Conservation (phyloP, 2,888 invertebrate species). For the Oegoconia quadripuncta region DNA sequence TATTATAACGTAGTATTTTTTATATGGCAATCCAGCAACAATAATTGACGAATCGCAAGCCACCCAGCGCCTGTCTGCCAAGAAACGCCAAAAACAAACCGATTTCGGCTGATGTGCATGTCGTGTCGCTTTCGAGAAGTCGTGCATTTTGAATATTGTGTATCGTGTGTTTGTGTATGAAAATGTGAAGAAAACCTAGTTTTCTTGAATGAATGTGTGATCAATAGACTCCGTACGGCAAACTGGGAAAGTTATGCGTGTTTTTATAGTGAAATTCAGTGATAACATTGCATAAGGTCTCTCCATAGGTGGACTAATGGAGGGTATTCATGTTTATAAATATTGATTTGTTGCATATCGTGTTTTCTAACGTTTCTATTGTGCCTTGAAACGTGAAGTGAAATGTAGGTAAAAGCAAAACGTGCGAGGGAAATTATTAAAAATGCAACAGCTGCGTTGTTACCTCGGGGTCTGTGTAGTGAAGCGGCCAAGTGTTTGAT, state of each 20-base stretch:
- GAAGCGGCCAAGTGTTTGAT: conserved; percentile 46
- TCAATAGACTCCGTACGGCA: conserved; percentile 12
- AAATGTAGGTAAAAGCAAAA: conserved; percentile 57
- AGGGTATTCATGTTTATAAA: conserved; percentile 73
- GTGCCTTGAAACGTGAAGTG: conserved; percentile 48
- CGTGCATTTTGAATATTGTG: conserved; percentile 29
- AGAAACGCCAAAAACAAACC: conserved; percentile 47
- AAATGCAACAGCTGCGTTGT: conserved; percentile 65
- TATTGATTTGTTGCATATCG: conserved; percentile 70
- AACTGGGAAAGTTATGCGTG: conserved; percentile 14
- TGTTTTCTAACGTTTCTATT: conserved; percentile 45
- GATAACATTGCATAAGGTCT: conserved; percentile 29
- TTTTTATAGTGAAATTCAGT: conserved; percentile 31
- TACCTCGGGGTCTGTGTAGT: conserved; percentile 52
- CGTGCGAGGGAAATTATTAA: conserved; percentile 26
- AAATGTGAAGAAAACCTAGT: conserved; percentile 38
- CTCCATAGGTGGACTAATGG: conserved; percentile 39
- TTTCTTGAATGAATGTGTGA: conserved; percentile 44
- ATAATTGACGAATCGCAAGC: conserved; percentile 33
- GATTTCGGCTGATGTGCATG: conserved; percentile 43
- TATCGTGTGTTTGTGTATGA: conserved; percentile 58
- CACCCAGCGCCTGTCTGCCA: background rate
- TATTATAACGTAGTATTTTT: background rate
- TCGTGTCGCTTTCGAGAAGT: conserved; percentile 36
- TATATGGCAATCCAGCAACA: conserved; percentile 25